Percentiles rank a stretch among this genome's conserved stretches.
Evolutionary conservation across 2,113 vertebrate species (phyloP).

Genomic region (Chaetura pelagica): DNA sequence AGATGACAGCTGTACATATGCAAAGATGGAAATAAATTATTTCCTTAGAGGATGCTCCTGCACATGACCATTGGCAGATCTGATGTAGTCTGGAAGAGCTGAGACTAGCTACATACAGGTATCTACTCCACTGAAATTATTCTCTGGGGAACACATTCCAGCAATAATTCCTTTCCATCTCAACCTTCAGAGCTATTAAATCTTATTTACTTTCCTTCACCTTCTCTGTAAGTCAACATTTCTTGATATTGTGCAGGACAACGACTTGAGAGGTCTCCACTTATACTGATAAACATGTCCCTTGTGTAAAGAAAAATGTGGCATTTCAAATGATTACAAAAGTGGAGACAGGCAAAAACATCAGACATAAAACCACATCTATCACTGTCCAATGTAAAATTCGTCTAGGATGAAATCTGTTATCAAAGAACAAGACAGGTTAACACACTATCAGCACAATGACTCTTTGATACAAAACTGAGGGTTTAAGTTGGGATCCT

Average conservation of each 20-base stretch:
- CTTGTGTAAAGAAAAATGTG: background rate
- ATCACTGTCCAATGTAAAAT: background rate
- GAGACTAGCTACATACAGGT: background rate
- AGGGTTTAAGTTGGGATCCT: background rate
- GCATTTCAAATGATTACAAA: background rate
- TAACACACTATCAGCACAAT: background rate
- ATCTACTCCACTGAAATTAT: background rate
- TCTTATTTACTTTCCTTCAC: background rate
- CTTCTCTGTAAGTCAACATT: background rate
- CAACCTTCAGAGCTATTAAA: background rate
- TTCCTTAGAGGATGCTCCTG: background rate
- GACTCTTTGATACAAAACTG: background rate
- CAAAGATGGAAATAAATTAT: background rate
- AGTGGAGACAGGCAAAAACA: constrained; percentile 4
- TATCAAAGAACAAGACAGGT: background rate
- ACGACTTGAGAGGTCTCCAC: background rate
- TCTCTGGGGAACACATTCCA: background rate
- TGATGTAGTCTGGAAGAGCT: accelerated
- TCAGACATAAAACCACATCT: background rate
- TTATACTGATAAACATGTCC: background rate
- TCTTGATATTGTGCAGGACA: background rate
- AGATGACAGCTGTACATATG: background rate
- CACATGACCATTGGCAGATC: background rate
- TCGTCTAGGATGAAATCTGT: background rate
- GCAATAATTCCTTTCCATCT: background rate